Conservation (phyloP, 2,113 vertebrate genomes). For the Gnathonemus longibarbis region DNA sequence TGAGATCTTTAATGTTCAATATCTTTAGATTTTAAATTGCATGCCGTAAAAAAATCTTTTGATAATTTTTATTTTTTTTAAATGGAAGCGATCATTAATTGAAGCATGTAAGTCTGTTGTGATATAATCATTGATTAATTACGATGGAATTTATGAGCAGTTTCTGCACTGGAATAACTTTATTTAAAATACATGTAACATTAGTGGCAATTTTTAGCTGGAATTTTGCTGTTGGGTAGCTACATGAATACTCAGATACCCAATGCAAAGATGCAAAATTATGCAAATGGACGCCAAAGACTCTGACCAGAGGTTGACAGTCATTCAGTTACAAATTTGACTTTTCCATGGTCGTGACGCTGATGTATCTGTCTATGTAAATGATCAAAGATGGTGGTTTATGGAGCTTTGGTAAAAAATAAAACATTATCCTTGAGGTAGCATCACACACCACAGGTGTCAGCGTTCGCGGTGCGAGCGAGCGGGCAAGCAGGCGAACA, state of each 20-base stretch:
- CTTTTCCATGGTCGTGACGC: not conserved
- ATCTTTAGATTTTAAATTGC: not conserved
- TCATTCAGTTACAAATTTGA: slow-evolving; percentile 6
- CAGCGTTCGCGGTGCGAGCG: no score
- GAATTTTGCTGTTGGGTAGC: not conserved
- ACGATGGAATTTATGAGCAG: not conserved
- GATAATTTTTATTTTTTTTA: not conserved
- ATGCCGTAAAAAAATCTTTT: not conserved
- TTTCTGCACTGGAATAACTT: not conserved
- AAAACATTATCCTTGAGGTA: not conserved
- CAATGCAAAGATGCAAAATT: not conserved
- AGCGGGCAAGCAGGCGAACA: no score
- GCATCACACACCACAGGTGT: not conserved
- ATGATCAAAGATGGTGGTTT: not conserved
- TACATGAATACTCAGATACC: not conserved
- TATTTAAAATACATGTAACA: not conserved
- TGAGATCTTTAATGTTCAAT: not conserved
- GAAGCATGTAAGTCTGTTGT: not conserved
- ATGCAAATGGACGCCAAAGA: not conserved
- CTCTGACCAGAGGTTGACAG: not conserved
- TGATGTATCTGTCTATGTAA: not conserved
- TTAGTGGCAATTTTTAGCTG: not conserved
- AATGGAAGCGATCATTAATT: not conserved
- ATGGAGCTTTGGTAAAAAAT: not conserved
- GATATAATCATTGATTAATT: not conserved